Evolutionary conservation across 1,140 invertebrate species (phyloP).

Genomic region (Proctacanthus coquilletti): DNA sequence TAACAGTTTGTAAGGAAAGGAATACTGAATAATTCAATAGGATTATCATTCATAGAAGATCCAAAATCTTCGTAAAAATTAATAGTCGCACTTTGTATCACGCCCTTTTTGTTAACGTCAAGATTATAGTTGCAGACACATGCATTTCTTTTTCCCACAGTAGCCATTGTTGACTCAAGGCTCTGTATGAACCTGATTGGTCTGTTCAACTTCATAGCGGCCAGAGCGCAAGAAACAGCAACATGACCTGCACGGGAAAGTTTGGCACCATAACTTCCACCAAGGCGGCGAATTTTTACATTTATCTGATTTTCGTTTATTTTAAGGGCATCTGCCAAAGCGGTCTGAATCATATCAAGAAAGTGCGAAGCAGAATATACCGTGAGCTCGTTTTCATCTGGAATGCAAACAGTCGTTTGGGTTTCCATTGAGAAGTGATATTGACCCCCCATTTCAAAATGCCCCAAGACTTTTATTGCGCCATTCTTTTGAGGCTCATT

Average conservation of each 20-base stretch:
- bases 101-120: constrained; percentile 44
- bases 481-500: background rate
- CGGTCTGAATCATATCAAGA: constrained; percentile 41
- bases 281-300: constrained; percentile 40
- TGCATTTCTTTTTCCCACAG: constrained; percentile 36
- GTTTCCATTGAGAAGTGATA: constrained; percentile 41
- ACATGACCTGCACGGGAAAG: constrained; percentile 35
- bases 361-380: constrained; percentile 42
- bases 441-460: constrained; percentile 31
- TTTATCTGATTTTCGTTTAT: constrained; percentile 36
- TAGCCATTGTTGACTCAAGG: constrained; percentile 42
- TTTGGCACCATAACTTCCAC: constrained; percentile 51
- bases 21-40: constrained; percentile 14
- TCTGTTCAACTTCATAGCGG: constrained; percentile 34
- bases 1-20: constrained; percentile 38
- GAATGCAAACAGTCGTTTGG: constrained; percentile 36
- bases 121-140: constrained; percentile 27
- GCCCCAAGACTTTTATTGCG: constrained; percentile 31
- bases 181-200: constrained; percentile 42
- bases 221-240: constrained; percentile 39
- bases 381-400: constrained; percentile 38
- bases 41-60: constrained; percentile 35
- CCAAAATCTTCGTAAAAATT: constrained; percentile 44
- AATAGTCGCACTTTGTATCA: constrained; percentile 43
- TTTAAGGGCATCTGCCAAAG: constrained; percentile 37